A percentile compares a stretch with the other conserved stretches of the same genome.
These are phyloP conservation scores for Panthera tigris DNA, from an alignment of 2,113 vertebrate species.

Conservation along the genomic window DNA sequence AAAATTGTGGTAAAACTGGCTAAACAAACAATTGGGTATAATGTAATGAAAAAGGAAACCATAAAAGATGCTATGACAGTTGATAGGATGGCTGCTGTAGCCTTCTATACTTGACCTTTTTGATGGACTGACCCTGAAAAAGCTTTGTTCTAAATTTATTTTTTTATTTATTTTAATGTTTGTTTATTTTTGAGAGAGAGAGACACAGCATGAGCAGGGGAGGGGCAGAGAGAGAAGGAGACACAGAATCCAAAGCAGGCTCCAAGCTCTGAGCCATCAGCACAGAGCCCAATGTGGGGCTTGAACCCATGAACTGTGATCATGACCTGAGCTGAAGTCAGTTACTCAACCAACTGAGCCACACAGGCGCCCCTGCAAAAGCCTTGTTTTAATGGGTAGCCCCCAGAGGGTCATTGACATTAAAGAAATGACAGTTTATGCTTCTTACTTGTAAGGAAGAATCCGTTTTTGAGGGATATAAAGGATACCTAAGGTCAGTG, in stretches of 20 bases:
- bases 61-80: neutral
- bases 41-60: neutral
- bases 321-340: too few species aligned
- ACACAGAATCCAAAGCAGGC: too few species aligned
- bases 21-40: neutral
- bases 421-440: neutral
- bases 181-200: too few species aligned
- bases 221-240: too few species aligned
- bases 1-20: neutral
- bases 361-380: neutral
- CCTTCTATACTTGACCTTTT: neutral
- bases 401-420: neutral
- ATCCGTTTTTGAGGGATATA: neutral
- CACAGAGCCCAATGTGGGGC: too few species aligned
- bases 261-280: too few species aligned
- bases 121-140: neutral
- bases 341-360: too few species aligned
- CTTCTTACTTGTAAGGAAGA: neutral
- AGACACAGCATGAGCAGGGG: too few species aligned
- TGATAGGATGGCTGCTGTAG: neutral
- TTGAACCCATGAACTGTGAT: too few species aligned
- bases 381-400: neutral
- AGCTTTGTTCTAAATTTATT: neutral
- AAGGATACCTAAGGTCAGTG: neutral
- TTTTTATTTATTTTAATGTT: too few species aligned